These are phyloP conservation scores for Drosophila ananassae DNA, from an alignment of 1,140 invertebrate genomes.

Conservation along the genomic window DNA sequence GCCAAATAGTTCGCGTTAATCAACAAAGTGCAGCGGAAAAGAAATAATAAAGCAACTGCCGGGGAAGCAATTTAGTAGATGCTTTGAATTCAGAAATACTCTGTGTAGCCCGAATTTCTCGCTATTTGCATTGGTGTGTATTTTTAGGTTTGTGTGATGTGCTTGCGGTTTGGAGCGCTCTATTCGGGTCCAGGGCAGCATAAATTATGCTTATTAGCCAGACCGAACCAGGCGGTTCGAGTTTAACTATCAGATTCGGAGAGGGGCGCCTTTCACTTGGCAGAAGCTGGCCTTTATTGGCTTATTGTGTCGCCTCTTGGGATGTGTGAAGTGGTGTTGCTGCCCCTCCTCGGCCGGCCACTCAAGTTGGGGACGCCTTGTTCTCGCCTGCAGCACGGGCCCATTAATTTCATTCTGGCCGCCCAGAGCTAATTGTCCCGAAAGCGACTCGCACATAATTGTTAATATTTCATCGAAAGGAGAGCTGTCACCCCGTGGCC, in stretches of 20 bases:
- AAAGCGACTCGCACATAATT: constrained; percentile 26
- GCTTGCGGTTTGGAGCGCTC: constrained; percentile 33
- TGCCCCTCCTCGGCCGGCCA: constrained; percentile 47
- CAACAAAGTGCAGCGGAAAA: constrained; percentile 44
- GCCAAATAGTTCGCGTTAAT: constrained; percentile 35
- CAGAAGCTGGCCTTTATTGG: constrained; percentile 70
- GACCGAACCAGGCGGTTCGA: not conserved
- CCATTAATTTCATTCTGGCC: constrained; percentile 36
- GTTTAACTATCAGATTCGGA: constrained; percentile 1
- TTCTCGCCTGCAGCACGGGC: constrained; percentile 23
- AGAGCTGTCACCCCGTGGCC: constrained; percentile 67
- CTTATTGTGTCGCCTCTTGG: constrained; percentile 48
- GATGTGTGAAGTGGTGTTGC: constrained; percentile 4
- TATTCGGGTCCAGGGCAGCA: constrained; percentile 25
- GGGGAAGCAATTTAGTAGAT: constrained; percentile 28
- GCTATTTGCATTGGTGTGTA: constrained; percentile 31
- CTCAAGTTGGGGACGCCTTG: constrained; percentile 37
- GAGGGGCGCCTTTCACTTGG: constrained; percentile 31
- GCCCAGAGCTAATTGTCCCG: constrained; percentile 55
- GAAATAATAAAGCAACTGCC: constrained; percentile 10
- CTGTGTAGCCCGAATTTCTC: constrained; percentile 4
- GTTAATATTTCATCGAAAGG: constrained; percentile 52
- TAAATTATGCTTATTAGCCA: constrained; percentile 59
- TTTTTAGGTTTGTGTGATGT: constrained; percentile 39
- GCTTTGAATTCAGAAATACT: constrained; percentile 2